Evolutionary conservation across 2,888 invertebrate species (phyloP), one percentile per base, ranked within the genome.

Genomic region (Drosophila quinaria): DNA sequence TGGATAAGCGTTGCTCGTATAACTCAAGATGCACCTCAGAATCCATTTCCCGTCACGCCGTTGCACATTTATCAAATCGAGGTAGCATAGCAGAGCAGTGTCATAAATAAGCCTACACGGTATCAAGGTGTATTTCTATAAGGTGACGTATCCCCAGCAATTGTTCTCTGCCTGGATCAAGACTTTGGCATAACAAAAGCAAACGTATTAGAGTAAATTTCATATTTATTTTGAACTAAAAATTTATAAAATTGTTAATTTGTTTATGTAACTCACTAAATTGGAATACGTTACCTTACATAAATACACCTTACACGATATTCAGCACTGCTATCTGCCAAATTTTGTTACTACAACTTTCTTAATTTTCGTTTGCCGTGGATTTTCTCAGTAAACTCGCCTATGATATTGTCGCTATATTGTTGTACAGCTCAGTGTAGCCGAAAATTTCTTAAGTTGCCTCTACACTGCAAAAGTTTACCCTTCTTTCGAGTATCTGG

Each of bases 401-500:
- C 50, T 25, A 55, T 33, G 58, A 55, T 69, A 59, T 63, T 25
- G 68, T 62, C 60, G 39, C 69, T 70, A 81, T 80, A 75, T 87
- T 87, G 81, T 83, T 80, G 78, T 86, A 6, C 42, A 42, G 6
- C n/a, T 11, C 35, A 35, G 13, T 10, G 35, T 35, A 35, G 17
- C 17, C 74, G 71, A 81, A 86, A 86, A 87, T 85, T 79, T 74
- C 79, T 75, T 76, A 79, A 81, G 81, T 79, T 79, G 75, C 74
- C 70, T 69, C 67, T 66, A 44, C 64, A 54, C 31, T 52, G 59
- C 47, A n/a, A 75, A 85, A 79, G 68, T 82, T 86, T 77, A 71
- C 62, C 56, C 77, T 50, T 71, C 66, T 54, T 58, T 33, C 10
- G 29, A 46, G 63, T 54, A 58, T 25, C 37, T 64, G 47, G 17